Evolutionary conservation across 2,113 vertebrate genomes (phyloP).

Genomic region (Nothoprocta perdicaria): DNA sequence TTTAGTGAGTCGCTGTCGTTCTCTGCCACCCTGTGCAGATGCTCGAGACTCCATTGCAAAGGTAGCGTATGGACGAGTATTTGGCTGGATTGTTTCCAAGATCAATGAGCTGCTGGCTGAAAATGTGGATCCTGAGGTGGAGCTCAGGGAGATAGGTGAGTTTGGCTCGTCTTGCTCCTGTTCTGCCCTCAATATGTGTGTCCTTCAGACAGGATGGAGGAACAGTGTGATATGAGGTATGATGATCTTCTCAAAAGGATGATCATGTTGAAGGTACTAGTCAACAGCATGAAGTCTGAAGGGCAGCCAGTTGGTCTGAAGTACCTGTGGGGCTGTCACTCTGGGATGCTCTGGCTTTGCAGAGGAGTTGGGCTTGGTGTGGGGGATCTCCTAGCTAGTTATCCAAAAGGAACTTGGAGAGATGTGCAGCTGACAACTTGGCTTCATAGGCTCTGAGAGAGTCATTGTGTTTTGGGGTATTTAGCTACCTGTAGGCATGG

Average conservation of each 20-base stretch:
- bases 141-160: slow-evolving; percentile 79
- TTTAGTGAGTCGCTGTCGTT: not conserved
- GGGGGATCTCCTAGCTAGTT: not conserved
- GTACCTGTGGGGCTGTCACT: not conserved
- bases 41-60: slow-evolving; percentile 83
- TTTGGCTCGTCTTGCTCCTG: not conserved
- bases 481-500: not conserved
- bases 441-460: not conserved
- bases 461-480: not conserved
- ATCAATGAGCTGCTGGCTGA: slow-evolving; percentile 79
- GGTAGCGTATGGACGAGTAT: slow-evolving; percentile 77
- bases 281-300: not conserved
- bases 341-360: not conserved
- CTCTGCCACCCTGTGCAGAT: slow-evolving; percentile 54
- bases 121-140: slow-evolving; percentile 58
- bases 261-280: not conserved
- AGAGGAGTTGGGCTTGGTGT: not conserved
- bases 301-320: not conserved
- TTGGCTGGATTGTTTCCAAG: slow-evolving; percentile 83
- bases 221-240: not conserved
- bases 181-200: not conserved
- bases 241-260: not conserved
- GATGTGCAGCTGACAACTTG: not conserved
- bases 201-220: accelerated
- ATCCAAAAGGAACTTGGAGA: not conserved